Percentiles rank a stretch among this genome's conserved stretches.
Evolutionary conservation across 2,797 vertebrate genomes (phyloP).

Genomic region (Arnoldichthys spilopterus): DNA sequence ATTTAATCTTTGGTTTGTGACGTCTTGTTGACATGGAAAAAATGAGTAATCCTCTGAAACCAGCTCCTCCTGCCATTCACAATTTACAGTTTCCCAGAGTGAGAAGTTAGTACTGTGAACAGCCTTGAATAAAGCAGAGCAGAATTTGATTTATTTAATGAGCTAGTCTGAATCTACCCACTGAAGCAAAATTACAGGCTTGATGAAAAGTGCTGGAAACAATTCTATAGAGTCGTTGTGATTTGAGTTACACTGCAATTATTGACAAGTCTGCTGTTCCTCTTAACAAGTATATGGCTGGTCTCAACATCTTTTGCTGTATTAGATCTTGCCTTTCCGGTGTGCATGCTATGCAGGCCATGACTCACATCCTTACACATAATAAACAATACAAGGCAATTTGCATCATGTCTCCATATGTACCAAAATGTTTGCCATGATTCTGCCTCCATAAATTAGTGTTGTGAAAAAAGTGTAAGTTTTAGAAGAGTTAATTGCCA

Average conservation of each 20-base stretch:
- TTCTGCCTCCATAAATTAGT: too few species aligned
- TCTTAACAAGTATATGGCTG: background rate
- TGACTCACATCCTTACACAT: background rate
- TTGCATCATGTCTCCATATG: background rate
- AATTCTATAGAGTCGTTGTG: background rate
- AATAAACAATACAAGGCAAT: background rate
- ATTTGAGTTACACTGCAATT: background rate
- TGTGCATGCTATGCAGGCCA: background rate
- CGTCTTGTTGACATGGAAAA: too few species aligned
- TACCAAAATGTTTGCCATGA: too few species aligned
- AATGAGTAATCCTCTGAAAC: slow-evolving; percentile 62
- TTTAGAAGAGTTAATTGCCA: too few species aligned
- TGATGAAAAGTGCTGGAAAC: background rate
- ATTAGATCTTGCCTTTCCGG: slow-evolving; percentile 29
- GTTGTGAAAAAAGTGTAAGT: too few species aligned
- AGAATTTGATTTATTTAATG: background rate
- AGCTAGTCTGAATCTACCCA: background rate
- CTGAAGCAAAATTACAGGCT: background rate
- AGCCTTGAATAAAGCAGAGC: background rate
- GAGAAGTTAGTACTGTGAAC: too few species aligned
- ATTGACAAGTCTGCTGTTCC: background rate
- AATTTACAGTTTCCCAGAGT: background rate
- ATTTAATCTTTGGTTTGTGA: background rate
- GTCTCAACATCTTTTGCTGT: background rate
- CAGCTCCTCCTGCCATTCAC: slow-evolving; percentile 62